Conservation (phyloP, 2,797 vertebrate species). For the Halcyon leucocephala region DNA sequence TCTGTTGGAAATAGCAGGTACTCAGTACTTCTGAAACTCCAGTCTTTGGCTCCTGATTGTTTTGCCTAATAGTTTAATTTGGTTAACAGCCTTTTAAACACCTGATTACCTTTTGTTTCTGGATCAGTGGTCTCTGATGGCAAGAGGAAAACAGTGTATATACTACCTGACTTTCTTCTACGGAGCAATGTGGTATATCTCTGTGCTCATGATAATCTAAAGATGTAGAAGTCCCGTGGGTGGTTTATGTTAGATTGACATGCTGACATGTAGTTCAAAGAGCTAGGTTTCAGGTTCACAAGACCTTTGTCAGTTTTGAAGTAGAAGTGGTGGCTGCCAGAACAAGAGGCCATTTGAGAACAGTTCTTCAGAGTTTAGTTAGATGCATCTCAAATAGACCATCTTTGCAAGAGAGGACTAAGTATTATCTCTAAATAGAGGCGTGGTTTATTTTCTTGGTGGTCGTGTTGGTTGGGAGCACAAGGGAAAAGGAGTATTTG, state of each 20-base stretch:
- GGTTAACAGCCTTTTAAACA: not conserved
- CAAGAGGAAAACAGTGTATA: not conserved
- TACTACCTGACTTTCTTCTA: not conserved
- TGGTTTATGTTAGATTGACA: not conserved
- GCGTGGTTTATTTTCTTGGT: not conserved
- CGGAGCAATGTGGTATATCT: not conserved
- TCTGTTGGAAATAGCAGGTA: not conserved
- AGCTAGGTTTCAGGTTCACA: not conserved
- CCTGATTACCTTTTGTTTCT: not conserved
- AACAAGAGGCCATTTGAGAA: not conserved
- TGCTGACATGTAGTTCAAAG: not conserved
- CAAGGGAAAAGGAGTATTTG: not conserved
- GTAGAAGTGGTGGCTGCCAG: not conserved
- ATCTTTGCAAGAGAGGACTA: not conserved
- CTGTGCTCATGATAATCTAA: not conserved
- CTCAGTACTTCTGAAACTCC: not conserved
- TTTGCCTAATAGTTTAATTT: not conserved
- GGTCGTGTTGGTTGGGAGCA: not conserved
- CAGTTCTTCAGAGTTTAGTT: not conserved
- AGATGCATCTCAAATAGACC: not conserved
- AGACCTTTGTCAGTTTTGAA: not conserved
- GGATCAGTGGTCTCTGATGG: not conserved
- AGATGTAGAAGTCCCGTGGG: not conserved
- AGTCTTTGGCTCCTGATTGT: not conserved
- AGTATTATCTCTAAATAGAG: not conserved